Evolutionary conservation across 1,140 invertebrate genomes (phyloP), one percentile per base, ranked within the genome.

Genomic region (Lordiphosa collinella): DNA sequence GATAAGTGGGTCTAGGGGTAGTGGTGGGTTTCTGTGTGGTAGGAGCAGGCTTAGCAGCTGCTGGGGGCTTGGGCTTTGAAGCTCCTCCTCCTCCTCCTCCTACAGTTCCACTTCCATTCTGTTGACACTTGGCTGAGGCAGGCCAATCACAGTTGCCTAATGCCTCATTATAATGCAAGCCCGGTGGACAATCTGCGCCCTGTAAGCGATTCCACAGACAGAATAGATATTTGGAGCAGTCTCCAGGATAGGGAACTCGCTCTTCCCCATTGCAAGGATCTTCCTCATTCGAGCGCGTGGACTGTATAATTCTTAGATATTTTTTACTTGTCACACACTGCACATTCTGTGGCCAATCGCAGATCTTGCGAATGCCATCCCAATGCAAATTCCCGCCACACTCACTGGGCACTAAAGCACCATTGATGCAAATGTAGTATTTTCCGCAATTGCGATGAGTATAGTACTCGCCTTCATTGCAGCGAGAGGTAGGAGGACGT

Each of bases 141-240:
- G 95, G 95, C 95, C 95, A 96, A 64, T 96, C 95, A 69, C 95
- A 96, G 41, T 93, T 92, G 64, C 91, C 90, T 54, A 90, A 90
- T 41, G 88, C 82, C 78, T 91, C 90, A 86, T 94, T 96, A 91
- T 94, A 97, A 66, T 96, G 94, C 10, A 96, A 89, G 6, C 94
- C 94, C 2, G 92, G 91, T 13, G 93, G 92, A 87, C 95, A 96
- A 1, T 92, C 89, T 61, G 93, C 94, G 29, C 92, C 89, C 76
- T 95, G 91, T 11, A 92, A 93, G 67, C 93, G 92, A 12, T 95
- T 94, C 91, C 95, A 96, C 2, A 95, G 89, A 79, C 96, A 97
- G 16, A 94, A 92, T 43, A 93, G 90, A 76, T 96, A 97, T 50
- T 93, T 92, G 1, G 90, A 90, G 66, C 95, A 97, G 68, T 95